Conservation (phyloP, 2,888 invertebrate genomes). For the Idaea dimidiata region DNA sequence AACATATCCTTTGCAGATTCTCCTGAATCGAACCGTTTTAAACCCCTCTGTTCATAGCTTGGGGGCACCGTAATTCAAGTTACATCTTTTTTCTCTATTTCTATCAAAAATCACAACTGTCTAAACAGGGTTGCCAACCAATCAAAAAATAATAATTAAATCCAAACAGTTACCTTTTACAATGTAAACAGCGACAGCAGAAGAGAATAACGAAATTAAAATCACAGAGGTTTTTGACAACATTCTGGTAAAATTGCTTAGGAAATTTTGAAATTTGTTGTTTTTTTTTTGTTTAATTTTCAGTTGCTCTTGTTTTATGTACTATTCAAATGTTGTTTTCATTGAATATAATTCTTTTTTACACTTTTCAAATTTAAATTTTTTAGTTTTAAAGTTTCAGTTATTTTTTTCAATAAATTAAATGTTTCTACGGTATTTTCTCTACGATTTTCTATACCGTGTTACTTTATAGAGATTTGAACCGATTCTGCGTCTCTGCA, state of each 20-base stretch:
- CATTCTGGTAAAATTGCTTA: conserved; percentile 10
- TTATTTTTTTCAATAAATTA: not conserved
- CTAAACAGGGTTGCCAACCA: not conserved
- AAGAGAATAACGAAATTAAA: conserved; percentile 36
- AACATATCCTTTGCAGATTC: too few species aligned
- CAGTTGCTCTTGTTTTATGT: too few species aligned
- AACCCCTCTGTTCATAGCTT: too few species aligned
- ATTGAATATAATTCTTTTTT: too few species aligned
- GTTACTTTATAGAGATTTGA: conserved; percentile 21
- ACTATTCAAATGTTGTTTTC: too few species aligned
- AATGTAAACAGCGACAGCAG: conserved; percentile 45
- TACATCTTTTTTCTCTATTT: not conserved
- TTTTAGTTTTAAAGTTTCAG: not conserved
- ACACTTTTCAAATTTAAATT: too few species aligned
- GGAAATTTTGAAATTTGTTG: not conserved
- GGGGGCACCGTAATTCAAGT: not conserved
- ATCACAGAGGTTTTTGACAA: conserved; percentile 31
- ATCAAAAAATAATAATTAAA: not conserved
- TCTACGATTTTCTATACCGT: not conserved
- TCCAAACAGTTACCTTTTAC: conserved; percentile 53
- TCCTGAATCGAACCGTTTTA: too few species aligned
- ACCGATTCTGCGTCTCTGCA: conserved; percentile 33
- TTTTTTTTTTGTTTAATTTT: too few species aligned
- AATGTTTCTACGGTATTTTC: too few species aligned
- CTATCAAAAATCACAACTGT: not conserved